Evolutionary conservation across 2,888 invertebrate species (phyloP).

Genomic region (Nemapogon koenigi): DNA sequence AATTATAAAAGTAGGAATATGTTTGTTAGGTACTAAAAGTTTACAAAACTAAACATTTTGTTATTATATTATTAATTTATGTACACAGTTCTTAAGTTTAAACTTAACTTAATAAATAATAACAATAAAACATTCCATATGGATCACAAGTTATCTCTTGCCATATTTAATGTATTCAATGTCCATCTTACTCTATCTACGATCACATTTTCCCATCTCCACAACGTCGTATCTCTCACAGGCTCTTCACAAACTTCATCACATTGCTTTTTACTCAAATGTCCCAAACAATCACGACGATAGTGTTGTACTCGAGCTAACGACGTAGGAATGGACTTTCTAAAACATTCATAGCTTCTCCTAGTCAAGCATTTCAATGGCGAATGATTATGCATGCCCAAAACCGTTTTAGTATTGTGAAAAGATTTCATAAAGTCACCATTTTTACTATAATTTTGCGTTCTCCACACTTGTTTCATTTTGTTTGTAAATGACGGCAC

Average conservation of each 20-base stretch:
- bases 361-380: slow-evolving; percentile 2
- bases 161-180: not conserved
- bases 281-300: not conserved
- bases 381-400: not conserved
- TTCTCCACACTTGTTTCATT: slow-evolving; percentile 1
- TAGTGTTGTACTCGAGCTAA: slow-evolving; percentile 2
- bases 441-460: not conserved
- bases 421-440: not conserved
- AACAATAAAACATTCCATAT: too few species aligned
- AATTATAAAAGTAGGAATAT: too few species aligned
- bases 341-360: not conserved
- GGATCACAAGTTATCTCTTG: too few species aligned
- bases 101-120: too few species aligned
- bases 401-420: not conserved
- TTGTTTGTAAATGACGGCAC: not conserved
- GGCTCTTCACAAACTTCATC: slow-evolving; percentile 1
- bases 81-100: too few species aligned
- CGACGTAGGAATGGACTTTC: not conserved
- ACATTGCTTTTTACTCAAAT: not conserved
- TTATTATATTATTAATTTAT: too few species aligned
- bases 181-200: not conserved
- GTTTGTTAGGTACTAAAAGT: too few species aligned
- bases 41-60: too few species aligned
- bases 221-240: slow-evolving; percentile 10
- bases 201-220: slow-evolving; percentile 10